Evolutionary conservation across 2,797 vertebrate genomes (phyloP).

Genomic region (Hemibagrus guttatus): DNA sequence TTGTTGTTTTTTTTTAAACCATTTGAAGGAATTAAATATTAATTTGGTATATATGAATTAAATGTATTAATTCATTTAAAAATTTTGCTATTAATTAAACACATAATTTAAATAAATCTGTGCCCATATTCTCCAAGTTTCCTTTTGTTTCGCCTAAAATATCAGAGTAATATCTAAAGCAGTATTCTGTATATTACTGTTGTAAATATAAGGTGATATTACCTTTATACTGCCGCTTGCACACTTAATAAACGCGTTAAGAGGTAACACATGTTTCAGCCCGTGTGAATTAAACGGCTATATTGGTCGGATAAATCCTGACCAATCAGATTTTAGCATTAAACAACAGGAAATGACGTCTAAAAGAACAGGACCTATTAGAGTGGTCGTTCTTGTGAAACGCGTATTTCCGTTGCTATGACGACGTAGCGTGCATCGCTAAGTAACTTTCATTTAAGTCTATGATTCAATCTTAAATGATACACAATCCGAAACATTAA

Average conservation of each 20-base stretch:
- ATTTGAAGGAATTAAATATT: background rate
- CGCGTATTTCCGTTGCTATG: background rate
- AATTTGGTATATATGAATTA: background rate
- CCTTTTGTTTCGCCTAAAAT: background rate
- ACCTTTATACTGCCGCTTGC: background rate
- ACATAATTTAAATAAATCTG: background rate
- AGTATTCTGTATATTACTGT: background rate
- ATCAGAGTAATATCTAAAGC: background rate
- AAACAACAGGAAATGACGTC: background rate
- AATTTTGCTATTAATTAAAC: background rate
- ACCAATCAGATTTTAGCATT: background rate
- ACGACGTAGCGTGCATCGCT: background rate
- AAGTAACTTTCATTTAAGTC: background rate
- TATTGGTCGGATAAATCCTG: background rate
- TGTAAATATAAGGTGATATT: background rate
- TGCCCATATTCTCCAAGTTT: background rate
- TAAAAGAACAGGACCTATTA: background rate
- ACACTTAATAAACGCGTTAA: background rate
- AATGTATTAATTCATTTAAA: no score
- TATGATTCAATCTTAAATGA: background rate
- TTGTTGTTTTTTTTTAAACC: no score
- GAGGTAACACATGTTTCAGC: background rate
- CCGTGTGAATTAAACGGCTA: background rate
- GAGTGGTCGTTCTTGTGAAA: background rate
- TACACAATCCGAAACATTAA: background rate